phyloP scores from a whole-genome alignment of 2,113 vertebrate genomes.

The Calyptommatus sinebrachiatus region DNA sequence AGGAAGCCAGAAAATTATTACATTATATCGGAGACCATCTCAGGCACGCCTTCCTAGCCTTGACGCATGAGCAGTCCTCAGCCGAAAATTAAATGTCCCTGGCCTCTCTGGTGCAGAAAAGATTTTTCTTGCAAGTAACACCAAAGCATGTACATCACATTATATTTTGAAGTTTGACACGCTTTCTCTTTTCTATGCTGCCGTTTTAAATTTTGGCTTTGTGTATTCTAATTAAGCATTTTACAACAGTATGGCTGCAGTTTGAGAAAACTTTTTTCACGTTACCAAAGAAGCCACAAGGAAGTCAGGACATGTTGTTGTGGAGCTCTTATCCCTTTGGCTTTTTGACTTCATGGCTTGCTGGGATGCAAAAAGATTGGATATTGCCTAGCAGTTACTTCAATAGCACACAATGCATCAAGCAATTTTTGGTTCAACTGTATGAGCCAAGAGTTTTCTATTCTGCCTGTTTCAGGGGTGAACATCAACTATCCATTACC shows the following conservation, averaged over 20 bases:
- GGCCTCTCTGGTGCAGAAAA: no score
- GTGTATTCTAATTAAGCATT: not conserved
- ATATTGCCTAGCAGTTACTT: constrained; percentile 11
- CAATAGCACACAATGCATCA: not conserved
- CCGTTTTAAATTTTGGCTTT: not conserved
- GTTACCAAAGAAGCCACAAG: constrained; percentile 27
- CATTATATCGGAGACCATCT: no score
- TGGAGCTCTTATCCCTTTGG: not conserved
- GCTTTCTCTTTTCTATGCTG: not conserved
- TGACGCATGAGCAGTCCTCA: no score
- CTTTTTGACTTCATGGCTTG: constrained; percentile 6
- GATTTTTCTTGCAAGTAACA: no score
- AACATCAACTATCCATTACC: not conserved
- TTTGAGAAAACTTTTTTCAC: constrained; percentile 14
- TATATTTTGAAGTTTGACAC: not conserved
- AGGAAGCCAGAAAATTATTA: no score
- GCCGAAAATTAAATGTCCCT: no score
- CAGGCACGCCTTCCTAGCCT: no score
- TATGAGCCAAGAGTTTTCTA: not conserved
- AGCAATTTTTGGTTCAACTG: not conserved
- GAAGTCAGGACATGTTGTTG: constrained; percentile 8
- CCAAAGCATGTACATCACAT: not conserved
- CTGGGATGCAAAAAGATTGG: constrained; percentile 1
- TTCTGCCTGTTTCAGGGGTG: not conserved
- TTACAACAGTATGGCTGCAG: not conserved